A percentile compares a stretch with the other conserved stretches of the same genome.
Evolutionary conservation across 2,888 invertebrate genomes (phyloP).

Genomic region (Blera fallax): DNA sequence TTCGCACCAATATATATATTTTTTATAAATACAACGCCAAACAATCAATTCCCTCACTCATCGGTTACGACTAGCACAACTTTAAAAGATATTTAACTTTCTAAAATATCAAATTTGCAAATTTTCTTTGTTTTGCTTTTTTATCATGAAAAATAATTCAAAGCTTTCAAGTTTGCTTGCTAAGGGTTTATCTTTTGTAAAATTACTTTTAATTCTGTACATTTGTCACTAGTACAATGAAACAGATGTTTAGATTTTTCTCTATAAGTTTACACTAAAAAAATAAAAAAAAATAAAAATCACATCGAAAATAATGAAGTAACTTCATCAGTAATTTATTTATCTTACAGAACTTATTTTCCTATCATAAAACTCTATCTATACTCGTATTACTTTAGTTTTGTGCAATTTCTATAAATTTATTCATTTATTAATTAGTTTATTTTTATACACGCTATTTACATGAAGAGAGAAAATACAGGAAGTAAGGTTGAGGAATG

Average conservation of each 20-base stretch:
- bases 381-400: conserved; percentile 26
- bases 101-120: too few species aligned
- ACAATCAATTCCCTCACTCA: neutral
- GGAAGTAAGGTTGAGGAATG: conserved; percentile 44
- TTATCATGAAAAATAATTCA: neutral
- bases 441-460: conserved; percentile 57
- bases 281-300: conserved; percentile 8
- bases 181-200: neutral
- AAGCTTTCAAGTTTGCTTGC: neutral
- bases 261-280: neutral
- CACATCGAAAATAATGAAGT: conserved; percentile 32
- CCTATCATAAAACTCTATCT: conserved; percentile 36
- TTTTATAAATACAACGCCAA: neutral
- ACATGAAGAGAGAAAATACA: conserved; percentile 43
- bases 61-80: too few species aligned
- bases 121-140: neutral
- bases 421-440: conserved; percentile 22
- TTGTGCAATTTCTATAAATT: conserved; percentile 40
- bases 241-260: neutral
- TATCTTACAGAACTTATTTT: conserved; percentile 40
- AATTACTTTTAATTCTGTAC: neutral
- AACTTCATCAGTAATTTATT: conserved; percentile 35
- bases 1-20: neutral
- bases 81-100: too few species aligned
- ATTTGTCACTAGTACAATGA: neutral